Conservation (phyloP, 2,888 invertebrate genomes). For the Lysandra coridon region DNA sequence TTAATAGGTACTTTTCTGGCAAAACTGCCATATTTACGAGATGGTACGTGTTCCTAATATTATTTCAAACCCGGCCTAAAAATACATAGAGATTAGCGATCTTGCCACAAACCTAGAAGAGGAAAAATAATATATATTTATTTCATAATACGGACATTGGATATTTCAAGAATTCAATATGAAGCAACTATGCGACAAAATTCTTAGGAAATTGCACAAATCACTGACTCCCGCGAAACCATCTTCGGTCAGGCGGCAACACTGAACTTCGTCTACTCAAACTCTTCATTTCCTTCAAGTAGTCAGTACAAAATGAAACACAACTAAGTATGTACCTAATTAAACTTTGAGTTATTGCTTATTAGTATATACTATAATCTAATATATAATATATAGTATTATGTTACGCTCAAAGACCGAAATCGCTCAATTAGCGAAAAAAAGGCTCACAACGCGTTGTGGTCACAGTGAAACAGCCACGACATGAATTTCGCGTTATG, state of each 20-base stretch:
- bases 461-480: too few relatives aligned
- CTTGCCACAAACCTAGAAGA: background rate
- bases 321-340: too few relatives aligned
- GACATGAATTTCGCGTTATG: too few relatives aligned
- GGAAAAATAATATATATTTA: background rate
- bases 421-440: background rate
- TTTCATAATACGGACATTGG: background rate
- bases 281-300: background rate
- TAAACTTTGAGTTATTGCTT: background rate
- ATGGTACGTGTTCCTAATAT: too few relatives aligned
- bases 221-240: background rate
- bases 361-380: too few relatives aligned
- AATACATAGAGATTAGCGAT: too few relatives aligned
- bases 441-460: too few relatives aligned
- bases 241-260: background rate
- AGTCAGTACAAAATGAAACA: background rate
- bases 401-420: too few relatives aligned
- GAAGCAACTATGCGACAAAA: background rate
- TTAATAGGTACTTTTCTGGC: too few relatives aligned
- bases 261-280: background rate
- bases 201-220: background rate
- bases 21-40: too few relatives aligned
- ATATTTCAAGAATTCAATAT: background rate
- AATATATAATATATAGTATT: too few relatives aligned
- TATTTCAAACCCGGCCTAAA: too few relatives aligned